Evolutionary conservation across 1,140 invertebrate genomes (phyloP).

Genomic region (Musca vetustissima): DNA sequence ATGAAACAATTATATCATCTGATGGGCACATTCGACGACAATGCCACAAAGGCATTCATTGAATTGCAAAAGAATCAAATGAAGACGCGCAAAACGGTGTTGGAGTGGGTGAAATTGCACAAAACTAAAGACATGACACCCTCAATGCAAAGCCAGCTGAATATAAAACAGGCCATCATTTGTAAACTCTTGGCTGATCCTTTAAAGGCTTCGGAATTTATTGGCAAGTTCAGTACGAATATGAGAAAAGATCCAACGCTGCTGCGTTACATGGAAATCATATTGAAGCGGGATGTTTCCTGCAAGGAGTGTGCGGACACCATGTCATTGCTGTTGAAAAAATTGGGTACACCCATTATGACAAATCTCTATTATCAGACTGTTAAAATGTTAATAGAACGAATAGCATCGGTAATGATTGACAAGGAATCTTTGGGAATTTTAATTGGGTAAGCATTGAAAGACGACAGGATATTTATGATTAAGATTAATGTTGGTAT

Average conservation of each 20-base stretch:
- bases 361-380: slow-evolving; percentile 95
- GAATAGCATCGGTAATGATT: slow-evolving; percentile 93
- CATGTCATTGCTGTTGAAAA: slow-evolving; percentile 80
- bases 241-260: slow-evolving; percentile 77
- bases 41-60: slow-evolving; percentile 93
- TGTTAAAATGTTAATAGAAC: slow-evolving; percentile 90
- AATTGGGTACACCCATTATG: slow-evolving; percentile 89
- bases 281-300: slow-evolving; percentile 82
- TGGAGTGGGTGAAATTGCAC: slow-evolving; percentile 83
- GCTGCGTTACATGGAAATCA: slow-evolving; percentile 81
- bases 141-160: slow-evolving; percentile 71
- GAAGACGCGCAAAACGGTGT: slow-evolving; percentile 78
- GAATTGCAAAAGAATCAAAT: slow-evolving; percentile 93
- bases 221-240: slow-evolving; percentile 84
- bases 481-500: background rate
- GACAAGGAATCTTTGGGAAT: slow-evolving; percentile 82
- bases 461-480: too few relatives aligned
- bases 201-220: slow-evolving; percentile 88
- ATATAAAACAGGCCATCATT: slow-evolving; percentile 56
- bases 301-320: slow-evolving; percentile 89
- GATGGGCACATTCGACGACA: slow-evolving; percentile 89
- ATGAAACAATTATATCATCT: slow-evolving; percentile 95
- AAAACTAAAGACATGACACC: slow-evolving; percentile 63
- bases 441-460: slow-evolving; percentile 63
- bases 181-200: slow-evolving; percentile 77